Percentiles rank a stretch among this genome's conserved stretches.
Evolutionary conservation across 2,113 vertebrate species (phyloP).

Genomic region (Percopsis transmontana): DNA sequence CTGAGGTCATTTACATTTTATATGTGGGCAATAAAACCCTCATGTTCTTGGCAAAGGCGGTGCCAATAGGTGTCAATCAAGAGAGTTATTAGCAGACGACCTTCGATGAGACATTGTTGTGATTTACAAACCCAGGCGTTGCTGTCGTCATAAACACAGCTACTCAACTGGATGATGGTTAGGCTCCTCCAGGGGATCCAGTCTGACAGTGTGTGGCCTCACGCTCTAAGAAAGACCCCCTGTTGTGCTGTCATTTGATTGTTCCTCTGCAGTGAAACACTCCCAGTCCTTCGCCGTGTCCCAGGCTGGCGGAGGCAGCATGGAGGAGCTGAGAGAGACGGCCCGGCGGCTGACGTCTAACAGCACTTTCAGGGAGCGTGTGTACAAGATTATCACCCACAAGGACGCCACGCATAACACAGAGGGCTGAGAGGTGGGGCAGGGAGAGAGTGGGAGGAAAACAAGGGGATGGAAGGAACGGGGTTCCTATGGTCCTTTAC

Average conservation of each 20-base stretch:
- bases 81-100: no score
- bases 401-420: slow-evolving; percentile 65
- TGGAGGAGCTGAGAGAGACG: slow-evolving; percentile 87
- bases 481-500: not conserved
- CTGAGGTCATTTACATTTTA: not conserved
- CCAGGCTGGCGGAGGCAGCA: slow-evolving; percentile 72
- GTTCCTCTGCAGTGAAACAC: slow-evolving; percentile 82
- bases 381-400: slow-evolving; percentile 85
- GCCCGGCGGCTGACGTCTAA: slow-evolving; percentile 86
- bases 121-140: no score
- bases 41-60: not conserved
- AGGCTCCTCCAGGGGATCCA: no score
- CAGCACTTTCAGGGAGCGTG: slow-evolving; percentile 86
- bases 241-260: not conserved
- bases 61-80: not conserved
- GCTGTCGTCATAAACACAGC: not conserved
- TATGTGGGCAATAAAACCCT: not conserved
- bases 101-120: no score
- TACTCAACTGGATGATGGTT: no score
- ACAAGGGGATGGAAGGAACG: not conserved
- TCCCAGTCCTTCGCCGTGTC: slow-evolving; percentile 88
- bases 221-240: no score
- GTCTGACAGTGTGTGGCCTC: no score
- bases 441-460: not conserved
- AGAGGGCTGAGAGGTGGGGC: slow-evolving; percentile 63